Conservation (phyloP, 2,113 vertebrate species). For the Hippoglossus stenolepis region DNA sequence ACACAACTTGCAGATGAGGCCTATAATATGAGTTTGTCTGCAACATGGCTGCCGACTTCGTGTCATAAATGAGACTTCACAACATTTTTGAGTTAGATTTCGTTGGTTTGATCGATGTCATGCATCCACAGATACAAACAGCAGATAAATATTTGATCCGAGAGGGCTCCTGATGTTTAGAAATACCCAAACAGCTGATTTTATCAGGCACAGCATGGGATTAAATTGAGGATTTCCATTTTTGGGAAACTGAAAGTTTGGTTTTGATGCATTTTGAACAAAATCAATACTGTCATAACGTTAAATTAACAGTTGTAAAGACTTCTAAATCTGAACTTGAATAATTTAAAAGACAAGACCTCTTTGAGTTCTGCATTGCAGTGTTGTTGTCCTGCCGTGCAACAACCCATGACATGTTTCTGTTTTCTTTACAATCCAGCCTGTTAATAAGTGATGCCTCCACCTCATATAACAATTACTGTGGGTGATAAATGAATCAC, state of each 20-base stretch:
- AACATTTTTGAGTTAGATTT: neutral
- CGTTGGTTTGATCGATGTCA: neutral
- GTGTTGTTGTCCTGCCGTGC: neutral
- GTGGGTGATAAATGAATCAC: constrained; percentile 34
- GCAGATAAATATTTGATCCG: neutral
- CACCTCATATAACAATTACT: constrained; percentile 3
- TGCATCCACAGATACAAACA: constrained; percentile 13
- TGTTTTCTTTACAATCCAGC: neutral
- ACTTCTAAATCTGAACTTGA: neutral
- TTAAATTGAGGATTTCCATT: neutral
- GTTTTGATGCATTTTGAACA: too few relatives aligned
- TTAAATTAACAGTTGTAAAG: too few relatives aligned
- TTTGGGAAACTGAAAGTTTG: neutral
- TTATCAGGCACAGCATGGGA: neutral
- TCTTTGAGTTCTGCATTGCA: neutral
- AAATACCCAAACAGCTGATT: constrained; percentile 8
- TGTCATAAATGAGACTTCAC: constrained; percentile 2
- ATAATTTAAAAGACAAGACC: too few relatives aligned
- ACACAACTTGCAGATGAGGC: constrained; percentile 35
- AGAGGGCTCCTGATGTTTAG: neutral
- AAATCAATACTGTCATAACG: too few relatives aligned
- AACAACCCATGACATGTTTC: neutral
- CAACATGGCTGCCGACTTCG: neutral
- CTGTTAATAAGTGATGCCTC: constrained; percentile 39
- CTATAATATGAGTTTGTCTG: neutral